A percentile compares a stretch with the other conserved stretches of the same genome.
These are phyloP conservation scores for Sanderia malayensis DNA, from an alignment of 30 jellyfish, hydroid and myxozoan genomes.

Conservation along the genomic window DNA sequence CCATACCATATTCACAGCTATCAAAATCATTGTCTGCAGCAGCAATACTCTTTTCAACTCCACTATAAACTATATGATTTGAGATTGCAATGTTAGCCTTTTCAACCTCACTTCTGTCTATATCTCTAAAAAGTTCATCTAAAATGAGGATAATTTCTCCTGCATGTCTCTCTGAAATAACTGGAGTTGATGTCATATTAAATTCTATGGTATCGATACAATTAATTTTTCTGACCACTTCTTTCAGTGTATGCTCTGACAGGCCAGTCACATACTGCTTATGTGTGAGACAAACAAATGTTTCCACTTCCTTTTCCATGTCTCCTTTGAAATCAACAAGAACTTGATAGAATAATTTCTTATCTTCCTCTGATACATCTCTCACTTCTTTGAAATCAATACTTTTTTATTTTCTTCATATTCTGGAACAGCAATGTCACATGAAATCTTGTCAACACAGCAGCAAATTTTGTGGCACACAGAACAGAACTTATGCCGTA, in stretches of 20 bases:
- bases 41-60: too few species aligned
- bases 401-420: constrained; percentile 5
- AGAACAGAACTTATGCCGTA: constrained; percentile 22
- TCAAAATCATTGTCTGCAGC: too few species aligned
- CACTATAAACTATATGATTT: too few species aligned
- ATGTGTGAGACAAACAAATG: not conserved
- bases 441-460: constrained; percentile 6
- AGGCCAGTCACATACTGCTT: constrained; percentile 9
- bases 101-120: not conserved
- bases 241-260: constrained; percentile 1
- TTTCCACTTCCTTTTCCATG: not conserved
- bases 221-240: not conserved
- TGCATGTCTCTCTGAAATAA: constrained; percentile 12
- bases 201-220: constrained; percentile 9
- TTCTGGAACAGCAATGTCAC: not conserved
- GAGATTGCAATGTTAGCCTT: too few species aligned
- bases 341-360: constrained; percentile 3
- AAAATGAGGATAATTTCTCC: constrained; percentile 22
- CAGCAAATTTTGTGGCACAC: constrained; percentile 6
- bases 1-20: too few species aligned
- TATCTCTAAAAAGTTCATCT: constrained; percentile 19
- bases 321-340: not conserved
- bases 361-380: constrained; percentile 22
- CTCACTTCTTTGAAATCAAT: constrained; percentile 6
- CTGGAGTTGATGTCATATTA: not conserved